Evolutionary conservation across 1,140 invertebrate genomes (phyloP).

Genomic region (Pseudachorutes palmiensis): DNA sequence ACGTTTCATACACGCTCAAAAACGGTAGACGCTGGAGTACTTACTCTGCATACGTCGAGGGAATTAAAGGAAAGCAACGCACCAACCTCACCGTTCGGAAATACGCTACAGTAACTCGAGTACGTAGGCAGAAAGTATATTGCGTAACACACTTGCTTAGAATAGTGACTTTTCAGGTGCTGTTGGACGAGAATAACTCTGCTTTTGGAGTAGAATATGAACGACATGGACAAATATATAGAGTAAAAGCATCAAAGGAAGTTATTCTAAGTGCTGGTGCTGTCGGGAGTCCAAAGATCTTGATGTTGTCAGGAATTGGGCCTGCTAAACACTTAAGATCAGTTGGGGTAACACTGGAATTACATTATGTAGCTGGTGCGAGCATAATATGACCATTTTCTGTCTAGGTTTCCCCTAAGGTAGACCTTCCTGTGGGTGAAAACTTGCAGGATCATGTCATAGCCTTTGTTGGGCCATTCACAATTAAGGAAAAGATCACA

Average conservation of each 20-base stretch:
- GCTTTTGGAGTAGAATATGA: constrained; percentile 36
- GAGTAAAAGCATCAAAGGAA: constrained; percentile 29
- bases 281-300: constrained; percentile 47
- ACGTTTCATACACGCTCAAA: constrained; percentile 27
- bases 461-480: constrained; percentile 26
- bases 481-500: constrained; percentile 21
- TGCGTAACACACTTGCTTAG: background rate
- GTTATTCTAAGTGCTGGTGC: constrained; percentile 37
- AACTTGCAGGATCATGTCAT: constrained; percentile 56
- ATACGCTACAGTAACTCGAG: constrained; percentile 6
- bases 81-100: constrained; percentile 12
- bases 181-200: constrained; percentile 30
- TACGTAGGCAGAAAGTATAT: background rate
- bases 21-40: constrained; percentile 26
- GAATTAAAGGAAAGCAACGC: constrained; percentile 15
- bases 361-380: background rate
- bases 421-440: constrained; percentile 60
- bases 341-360: constrained; percentile 36
- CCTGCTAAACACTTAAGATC: constrained; percentile 46
- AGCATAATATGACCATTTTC: background rate
- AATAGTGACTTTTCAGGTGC: constrained; percentile 16
- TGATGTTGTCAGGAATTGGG: constrained; percentile 53
- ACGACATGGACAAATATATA: constrained; percentile 15
- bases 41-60: constrained; percentile 29
- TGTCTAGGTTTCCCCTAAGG: constrained; percentile 22